Conservation (phyloP, 37 sponge, comb jelly and placozoan species). For the Amphimedon queenslandica region DNA sequence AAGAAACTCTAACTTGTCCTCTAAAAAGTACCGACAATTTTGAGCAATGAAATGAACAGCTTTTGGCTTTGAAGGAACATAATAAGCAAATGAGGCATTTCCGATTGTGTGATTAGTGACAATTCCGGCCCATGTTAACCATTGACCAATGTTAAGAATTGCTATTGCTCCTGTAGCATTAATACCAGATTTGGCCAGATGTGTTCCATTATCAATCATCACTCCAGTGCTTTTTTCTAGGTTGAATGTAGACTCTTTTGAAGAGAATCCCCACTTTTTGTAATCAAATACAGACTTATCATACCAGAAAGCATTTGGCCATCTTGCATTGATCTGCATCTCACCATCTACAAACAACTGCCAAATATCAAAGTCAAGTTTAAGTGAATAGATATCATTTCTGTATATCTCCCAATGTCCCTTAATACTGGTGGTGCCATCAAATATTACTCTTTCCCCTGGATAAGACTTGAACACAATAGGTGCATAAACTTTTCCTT, state of each 20-base stretch:
- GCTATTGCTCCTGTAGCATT: conserved; percentile 42
- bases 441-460: conserved; percentile 15
- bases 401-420: conserved; percentile 7
- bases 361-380: conserved; percentile 8
- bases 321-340: conserved; percentile 27
- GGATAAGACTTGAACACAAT: conserved; percentile 16
- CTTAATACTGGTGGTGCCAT: conserved; percentile 15
- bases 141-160: conserved; percentile 41
- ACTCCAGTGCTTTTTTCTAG: conserved; percentile 4
- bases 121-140: conserved; percentile 33
- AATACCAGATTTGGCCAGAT: conserved; percentile 3
- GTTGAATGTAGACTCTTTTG: conserved; percentile 14
- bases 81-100: conserved; percentile 17
- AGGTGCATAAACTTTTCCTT: conserved; percentile 3
- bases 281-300: conserved; percentile 24
- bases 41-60: background rate
- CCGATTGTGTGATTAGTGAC: conserved; percentile 17
- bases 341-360: conserved; percentile 29
- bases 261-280: conserved; percentile 13
- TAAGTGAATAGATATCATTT: background rate
- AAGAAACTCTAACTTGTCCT: conserved; percentile 54
- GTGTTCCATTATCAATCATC: conserved; percentile 28
- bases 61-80: background rate
- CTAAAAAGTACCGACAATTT: conserved; percentile 31
- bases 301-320: conserved; percentile 16